Percentiles rank a stretch among this genome's conserved stretches.
Evolutionary conservation across 1,140 invertebrate genomes (phyloP).

Genomic region (Pinna nobilis): DNA sequence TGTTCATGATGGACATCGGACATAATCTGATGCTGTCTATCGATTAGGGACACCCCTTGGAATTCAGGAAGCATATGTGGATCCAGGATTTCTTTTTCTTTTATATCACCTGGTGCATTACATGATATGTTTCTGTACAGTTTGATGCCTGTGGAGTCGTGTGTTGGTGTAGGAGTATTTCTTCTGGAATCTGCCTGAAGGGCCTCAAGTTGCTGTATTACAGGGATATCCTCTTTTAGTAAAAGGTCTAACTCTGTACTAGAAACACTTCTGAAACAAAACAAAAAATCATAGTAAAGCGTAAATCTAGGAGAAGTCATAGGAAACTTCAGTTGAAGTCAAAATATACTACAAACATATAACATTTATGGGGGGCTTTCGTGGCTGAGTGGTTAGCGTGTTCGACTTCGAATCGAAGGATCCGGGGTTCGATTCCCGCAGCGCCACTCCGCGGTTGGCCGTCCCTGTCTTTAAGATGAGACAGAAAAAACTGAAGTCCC

Average conservation of each 20-base stretch:
- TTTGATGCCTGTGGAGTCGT: slow-evolving; percentile 1
- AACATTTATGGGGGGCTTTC: not conserved
- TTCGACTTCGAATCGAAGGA: no score
- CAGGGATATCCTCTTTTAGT: slow-evolving; percentile 24
- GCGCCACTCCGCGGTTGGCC: no score
- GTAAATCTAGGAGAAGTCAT: not conserved
- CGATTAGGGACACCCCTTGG: slow-evolving; percentile 22
- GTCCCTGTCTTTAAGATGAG: no score
- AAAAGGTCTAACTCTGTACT: slow-evolving; percentile 36
- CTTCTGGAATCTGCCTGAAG: slow-evolving; percentile 1
- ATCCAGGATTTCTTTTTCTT: not conserved
- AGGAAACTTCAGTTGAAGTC: not conserved
- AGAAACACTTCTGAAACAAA: slow-evolving; percentile 33
- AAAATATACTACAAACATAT: not conserved
- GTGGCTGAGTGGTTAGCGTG: no score
- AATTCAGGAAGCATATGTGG: slow-evolving; percentile 11
- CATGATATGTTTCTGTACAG: slow-evolving; percentile 7
- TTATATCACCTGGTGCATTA: slow-evolving; percentile 1
- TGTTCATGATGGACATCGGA: slow-evolving; percentile 35
- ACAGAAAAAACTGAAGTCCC: no score
- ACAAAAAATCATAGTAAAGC: not conserved
- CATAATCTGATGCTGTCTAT: slow-evolving; percentile 36
- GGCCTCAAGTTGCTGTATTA: slow-evolving; percentile 4
- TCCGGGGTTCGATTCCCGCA: no score
- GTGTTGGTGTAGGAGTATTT: slow-evolving; percentile 2